A percentile compares a stretch with the other conserved stretches of the same genome.
Conservation (phyloP, 2,113 vertebrate genomes). For the Pelodiscus sinensis region DNA sequence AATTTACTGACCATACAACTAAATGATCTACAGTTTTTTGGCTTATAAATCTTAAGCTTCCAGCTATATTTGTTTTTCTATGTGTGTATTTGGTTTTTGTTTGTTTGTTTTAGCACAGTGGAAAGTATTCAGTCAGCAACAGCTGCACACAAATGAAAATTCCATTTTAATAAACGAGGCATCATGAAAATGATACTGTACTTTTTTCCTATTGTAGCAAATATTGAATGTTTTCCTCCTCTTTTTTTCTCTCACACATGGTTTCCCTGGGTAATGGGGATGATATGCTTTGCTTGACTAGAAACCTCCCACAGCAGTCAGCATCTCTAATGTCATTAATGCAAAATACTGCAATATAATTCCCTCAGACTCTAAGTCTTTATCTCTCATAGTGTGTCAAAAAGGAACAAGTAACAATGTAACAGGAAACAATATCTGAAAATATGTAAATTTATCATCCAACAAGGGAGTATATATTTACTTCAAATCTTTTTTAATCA, state of each 20-base stretch:
- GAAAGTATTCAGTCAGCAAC: not conserved
- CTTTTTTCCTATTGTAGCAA: not conserved
- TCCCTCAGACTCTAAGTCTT: not conserved
- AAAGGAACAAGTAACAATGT: not conserved
- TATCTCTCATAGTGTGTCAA: not conserved
- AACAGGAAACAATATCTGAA: not conserved
- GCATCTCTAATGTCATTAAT: not conserved
- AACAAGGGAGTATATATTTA: not conserved
- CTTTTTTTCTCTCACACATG: not conserved
- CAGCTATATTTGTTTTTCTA: not conserved
- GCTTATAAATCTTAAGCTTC: slow-evolving; percentile 18
- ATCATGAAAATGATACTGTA: not conserved
- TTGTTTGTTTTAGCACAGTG: not conserved
- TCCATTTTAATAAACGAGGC: not conserved
- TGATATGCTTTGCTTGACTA: not conserved
- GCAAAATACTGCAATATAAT: slow-evolving; percentile 11
- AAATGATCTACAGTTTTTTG: not conserved
- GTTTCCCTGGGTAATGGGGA: not conserved
- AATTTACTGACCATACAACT: slow-evolving; percentile 6
- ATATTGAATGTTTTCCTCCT: fast-evolving
- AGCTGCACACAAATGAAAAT: not conserved
- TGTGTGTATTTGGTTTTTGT: not conserved
- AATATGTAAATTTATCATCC: not conserved
- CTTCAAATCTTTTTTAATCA: not conserved
- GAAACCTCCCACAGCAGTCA: not conserved